Evolutionary conservation across 2,797 vertebrate genomes (phyloP), one percentile per base, ranked within the genome.

Genomic region (Stomatorhinus walkeri): DNA sequence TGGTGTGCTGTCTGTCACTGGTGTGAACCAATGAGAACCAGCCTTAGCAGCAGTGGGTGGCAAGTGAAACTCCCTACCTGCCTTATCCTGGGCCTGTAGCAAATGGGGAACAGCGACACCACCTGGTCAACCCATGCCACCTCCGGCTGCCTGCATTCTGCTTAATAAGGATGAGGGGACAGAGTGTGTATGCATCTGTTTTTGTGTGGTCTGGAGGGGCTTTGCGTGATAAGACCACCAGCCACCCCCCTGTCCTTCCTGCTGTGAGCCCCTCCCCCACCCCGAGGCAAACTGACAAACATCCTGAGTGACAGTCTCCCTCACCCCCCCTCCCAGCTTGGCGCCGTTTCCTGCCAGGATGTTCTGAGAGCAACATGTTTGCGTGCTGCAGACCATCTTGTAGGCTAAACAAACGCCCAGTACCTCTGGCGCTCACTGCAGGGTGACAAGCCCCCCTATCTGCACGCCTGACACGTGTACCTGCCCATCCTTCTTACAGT

Each of bases 211-310:
- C 28, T 90, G 85, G 92, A 90, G 92, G 92, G 92, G 14, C 51
- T 84, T 94, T 93, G 94, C 94, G 94, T 95, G 93, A 93, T 94
- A 93, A 95, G 93, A 92, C 93, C 93, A 93, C 90, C 87, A 49
- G 91, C 56, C 92, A 93, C 92, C 88, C 88, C 91, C 93, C 91
- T 93, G 93, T 94, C 93, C 94, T 95, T 95, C 94, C 94, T 94
- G 92, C 72, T 8, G 2, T 43, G 14, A 89, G 88, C 95, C 94
- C 94, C 93, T 92, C n/a, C 48, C 46, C 83, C 36, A 7, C 36
- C 36, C 64, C 4, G 7, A 5, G 24, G 46, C 81, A 40, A 76
- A 36, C 72, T 76, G 72, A 76, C 72, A 76, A 76, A 76, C 72
- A 76, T 76, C 36, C 72, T 76, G 36, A 79, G 72, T 43, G 40